Evolutionary conservation across 2,113 vertebrate species (phyloP).

Genomic region (Heterocephalus glaber): DNA sequence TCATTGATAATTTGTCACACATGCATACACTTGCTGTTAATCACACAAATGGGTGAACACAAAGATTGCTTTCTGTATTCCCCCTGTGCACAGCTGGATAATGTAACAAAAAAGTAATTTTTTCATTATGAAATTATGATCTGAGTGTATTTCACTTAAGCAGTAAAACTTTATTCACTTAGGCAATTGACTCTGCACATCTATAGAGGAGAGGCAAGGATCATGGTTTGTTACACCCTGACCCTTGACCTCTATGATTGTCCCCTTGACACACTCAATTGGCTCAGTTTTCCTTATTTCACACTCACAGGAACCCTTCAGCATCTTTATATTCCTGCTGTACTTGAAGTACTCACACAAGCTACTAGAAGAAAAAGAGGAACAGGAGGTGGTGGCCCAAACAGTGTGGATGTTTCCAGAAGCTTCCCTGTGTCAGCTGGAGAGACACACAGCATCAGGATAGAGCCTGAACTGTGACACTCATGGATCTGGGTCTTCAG

Average conservation of each 20-base stretch:
- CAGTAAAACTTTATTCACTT: conserved; percentile 80
- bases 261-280: background rate
- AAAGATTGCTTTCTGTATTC: too few relatives aligned
- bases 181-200: conserved; percentile 83
- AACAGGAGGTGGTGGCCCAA: background rate
- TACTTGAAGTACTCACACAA: conserved; percentile 80
- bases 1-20: too few relatives aligned
- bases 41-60: too few relatives aligned
- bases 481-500: conserved; percentile 85
- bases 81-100: background rate
- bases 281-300: background rate
- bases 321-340: conserved; percentile 89
- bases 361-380: conserved; percentile 59
- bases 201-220: conserved; percentile 72
- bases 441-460: too few relatives aligned
- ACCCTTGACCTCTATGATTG: background rate
- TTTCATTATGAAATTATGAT: too few relatives aligned
- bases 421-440: background rate
- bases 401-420: background rate
- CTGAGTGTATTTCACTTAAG: background rate
- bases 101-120: too few relatives aligned
- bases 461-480: background rate
- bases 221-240: background rate
- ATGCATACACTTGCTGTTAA: too few relatives aligned
- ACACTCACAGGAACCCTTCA: conserved; percentile 89